phyloP scores from a whole-genome alignment of 2,113 vertebrate genomes.

The Columba janthina region DNA sequence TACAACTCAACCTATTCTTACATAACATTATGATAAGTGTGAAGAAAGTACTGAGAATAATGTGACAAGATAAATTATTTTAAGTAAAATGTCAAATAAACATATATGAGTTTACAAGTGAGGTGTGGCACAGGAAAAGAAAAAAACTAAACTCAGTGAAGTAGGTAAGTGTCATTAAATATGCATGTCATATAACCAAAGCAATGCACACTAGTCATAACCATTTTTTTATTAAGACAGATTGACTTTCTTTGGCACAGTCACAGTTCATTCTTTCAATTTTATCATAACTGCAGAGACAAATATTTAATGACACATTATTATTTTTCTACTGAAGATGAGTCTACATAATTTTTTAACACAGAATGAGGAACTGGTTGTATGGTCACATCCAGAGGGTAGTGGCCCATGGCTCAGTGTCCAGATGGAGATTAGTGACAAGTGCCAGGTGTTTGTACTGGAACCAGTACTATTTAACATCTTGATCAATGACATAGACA shows the following conservation, averaged over 20 bases:
- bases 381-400: neutral
- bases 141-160: neutral
- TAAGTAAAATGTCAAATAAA: neutral
- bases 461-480: neutral
- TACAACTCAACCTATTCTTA: neutral
- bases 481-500: neutral
- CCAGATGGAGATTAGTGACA: neutral
- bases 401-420: rapidly evolving
- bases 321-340: neutral
- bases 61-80: neutral
- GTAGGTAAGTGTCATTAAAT: neutral
- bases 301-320: neutral
- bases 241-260: neutral
- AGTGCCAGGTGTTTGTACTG: neutral
- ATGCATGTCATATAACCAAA: neutral
- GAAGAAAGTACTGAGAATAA: neutral
- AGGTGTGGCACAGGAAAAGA: neutral
- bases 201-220: neutral
- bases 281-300: neutral
- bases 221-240: neutral
- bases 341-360: neutral
- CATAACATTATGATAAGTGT: neutral
- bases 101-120: neutral
- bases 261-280: neutral
- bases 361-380: neutral